Conservation (phyloP, 2,797 vertebrate genomes). For the Melanotaenia maccullochi region DNA sequence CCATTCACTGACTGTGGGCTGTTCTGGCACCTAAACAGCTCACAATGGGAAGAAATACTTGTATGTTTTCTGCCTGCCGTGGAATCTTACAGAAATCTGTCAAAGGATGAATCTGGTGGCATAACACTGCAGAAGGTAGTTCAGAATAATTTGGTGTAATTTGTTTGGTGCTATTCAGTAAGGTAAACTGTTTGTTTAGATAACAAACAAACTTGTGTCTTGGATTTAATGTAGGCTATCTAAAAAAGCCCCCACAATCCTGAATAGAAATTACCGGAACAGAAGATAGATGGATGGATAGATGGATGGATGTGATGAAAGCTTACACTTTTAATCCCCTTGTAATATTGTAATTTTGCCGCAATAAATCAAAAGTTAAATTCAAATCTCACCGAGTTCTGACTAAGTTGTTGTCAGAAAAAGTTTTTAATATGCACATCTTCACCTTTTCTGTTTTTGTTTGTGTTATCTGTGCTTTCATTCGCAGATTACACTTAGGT, state of each 20-base stretch:
- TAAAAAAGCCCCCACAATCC: neutral
- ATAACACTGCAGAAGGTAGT: slow-evolving; percentile 9
- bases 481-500: too few species aligned
- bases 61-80: slow-evolving; percentile 53
- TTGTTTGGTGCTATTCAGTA: neutral
- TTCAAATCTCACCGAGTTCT: too few species aligned
- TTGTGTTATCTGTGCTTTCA: too few species aligned
- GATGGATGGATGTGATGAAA: too few species aligned
- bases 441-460: too few species aligned
- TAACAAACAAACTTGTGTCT: neutral
- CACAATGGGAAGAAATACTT: slow-evolving; percentile 69
- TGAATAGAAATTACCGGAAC: too few species aligned
- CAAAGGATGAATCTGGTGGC: slow-evolving; percentile 17
- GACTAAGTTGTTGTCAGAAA: too few species aligned
- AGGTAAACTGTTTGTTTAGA: neutral
- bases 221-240: neutral
- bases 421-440: too few species aligned
- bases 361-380: too few species aligned
- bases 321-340: too few species aligned
- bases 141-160: neutral
- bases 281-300: too few species aligned
- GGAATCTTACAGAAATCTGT: slow-evolving; percentile 45
- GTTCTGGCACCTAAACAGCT: slow-evolving; percentile 56
- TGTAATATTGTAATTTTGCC: too few species aligned
- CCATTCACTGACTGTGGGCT: slow-evolving; percentile 66